A percentile compares a stretch with the other conserved stretches of the same genome.
Conservation (phyloP, 2,888 invertebrate species). For the Tanytarsus gracilentus region DNA sequence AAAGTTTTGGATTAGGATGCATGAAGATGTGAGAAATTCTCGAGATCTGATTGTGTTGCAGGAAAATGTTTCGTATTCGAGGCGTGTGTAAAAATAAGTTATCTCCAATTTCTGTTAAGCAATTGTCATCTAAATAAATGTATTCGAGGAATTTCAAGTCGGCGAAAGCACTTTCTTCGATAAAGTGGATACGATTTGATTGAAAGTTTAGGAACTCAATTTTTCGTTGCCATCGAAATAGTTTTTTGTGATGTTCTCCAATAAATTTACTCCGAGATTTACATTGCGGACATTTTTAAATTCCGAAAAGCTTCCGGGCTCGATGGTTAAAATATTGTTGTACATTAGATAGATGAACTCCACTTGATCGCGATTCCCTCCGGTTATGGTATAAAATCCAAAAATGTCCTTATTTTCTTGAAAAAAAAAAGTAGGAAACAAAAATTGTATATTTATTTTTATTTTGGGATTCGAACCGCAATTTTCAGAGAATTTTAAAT, state of each 20-base stretch:
- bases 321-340: conserved; percentile 16
- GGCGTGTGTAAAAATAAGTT: conserved; percentile 15
- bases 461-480: too few species aligned
- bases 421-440: neutral
- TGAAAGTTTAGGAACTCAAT: conserved; percentile 29
- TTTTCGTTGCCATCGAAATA: conserved; percentile 15
- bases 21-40: conserved; percentile 13
- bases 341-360: conserved; percentile 26
- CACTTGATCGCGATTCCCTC: conserved; percentile 14
- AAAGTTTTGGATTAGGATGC: conserved; percentile 14
- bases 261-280: conserved; percentile 26
- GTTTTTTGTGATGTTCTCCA: conserved; percentile 19
- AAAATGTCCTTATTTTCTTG: conserved; percentile 6
- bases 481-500: too few species aligned
- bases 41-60: conserved; percentile 19
- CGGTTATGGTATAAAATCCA: conserved; percentile 8
- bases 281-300: conserved; percentile 22
- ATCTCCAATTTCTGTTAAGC: conserved; percentile 18
- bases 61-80: conserved; percentile 26
- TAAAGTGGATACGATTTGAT: conserved; percentile 19
- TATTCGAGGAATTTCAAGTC: conserved; percentile 20
- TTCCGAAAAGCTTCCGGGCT: neutral
- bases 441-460: too few species aligned
- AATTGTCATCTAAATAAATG: conserved; percentile 27
- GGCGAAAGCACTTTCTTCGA: conserved; percentile 20